phyloP scores from a whole-genome alignment of 2,888 invertebrate species.

The Odontothrips loti region DNA sequence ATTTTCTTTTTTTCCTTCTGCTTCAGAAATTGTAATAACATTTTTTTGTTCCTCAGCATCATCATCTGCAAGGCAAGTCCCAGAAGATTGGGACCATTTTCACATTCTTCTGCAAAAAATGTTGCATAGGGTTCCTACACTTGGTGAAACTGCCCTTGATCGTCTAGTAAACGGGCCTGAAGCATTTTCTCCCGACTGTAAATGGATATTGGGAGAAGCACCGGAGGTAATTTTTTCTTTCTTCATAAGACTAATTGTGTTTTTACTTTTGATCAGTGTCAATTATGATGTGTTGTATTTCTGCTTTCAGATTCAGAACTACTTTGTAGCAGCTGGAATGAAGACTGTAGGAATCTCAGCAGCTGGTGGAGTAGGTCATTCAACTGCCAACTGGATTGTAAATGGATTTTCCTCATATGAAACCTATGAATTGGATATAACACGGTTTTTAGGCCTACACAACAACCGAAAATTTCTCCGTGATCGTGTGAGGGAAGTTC shows the following conservation, averaged over 20 bases:
- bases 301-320: slow-evolving; percentile 66
- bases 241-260: background rate
- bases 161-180: slow-evolving; percentile 85
- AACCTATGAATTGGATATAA: slow-evolving; percentile 84
- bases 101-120: slow-evolving; percentile 81
- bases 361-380: slow-evolving; percentile 90
- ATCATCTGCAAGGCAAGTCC: slow-evolving; percentile 57
- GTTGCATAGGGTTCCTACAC: slow-evolving; percentile 73
- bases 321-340: slow-evolving; percentile 92
- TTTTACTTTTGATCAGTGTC: background rate
- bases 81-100: slow-evolving; percentile 96
- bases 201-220: slow-evolving; percentile 90
- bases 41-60: slow-evolving; percentile 37
- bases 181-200: slow-evolving; percentile 94
- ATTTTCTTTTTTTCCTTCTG: background rate
- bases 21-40: slow-evolving; percentile 32
- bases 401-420: slow-evolving; percentile 76
- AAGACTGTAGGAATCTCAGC: slow-evolving; percentile 94
- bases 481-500: slow-evolving; percentile 88
- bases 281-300: background rate
- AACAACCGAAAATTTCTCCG: slow-evolving; percentile 89
- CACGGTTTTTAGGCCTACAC: slow-evolving; percentile 85
- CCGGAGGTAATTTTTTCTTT: slow-evolving; percentile 64
- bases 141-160: slow-evolving; percentile 70
- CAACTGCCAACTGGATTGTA: slow-evolving; percentile 81